A percentile compares a stretch with the other conserved stretches of the same genome.
phyloP scores from a whole-genome alignment of 2,888 invertebrate genomes.

The Orchestes rusci region DNA sequence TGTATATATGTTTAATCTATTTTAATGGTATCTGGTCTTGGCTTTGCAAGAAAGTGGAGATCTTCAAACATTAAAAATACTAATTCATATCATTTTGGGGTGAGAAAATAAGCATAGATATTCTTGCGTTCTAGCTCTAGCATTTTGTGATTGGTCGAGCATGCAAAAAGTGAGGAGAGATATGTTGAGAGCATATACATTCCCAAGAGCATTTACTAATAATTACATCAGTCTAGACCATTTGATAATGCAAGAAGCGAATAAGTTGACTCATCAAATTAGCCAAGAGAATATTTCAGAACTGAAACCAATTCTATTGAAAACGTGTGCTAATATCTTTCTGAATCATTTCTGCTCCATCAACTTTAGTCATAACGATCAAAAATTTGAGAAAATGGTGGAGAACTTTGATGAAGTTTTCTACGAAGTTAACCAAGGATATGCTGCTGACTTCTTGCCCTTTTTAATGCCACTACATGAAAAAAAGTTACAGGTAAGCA shows the following conservation, averaged over 20 bases:
- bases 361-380: constrained; percentile 44
- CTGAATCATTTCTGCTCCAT: constrained; percentile 54
- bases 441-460: constrained; percentile 59
- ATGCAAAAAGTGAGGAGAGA: constrained; percentile 54
- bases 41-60: no score
- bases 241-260: constrained; percentile 45
- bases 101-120: no score
- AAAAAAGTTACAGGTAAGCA: constrained; percentile 41
- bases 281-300: constrained; percentile 26
- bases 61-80: no score
- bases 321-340: constrained; percentile 55
- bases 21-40: no score
- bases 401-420: constrained; percentile 57
- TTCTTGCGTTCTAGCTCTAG: constrained; percentile 53
- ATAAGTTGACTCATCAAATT: constrained; percentile 31
- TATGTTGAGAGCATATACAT: constrained; percentile 51
- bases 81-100: no score
- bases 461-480: constrained; percentile 51
- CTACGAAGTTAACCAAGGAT: constrained; percentile 61
- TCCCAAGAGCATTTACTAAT: constrained; percentile 51
- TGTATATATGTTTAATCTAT: no score
- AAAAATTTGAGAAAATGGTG: constrained; percentile 46
- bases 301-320: constrained; percentile 47
- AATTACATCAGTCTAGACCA: constrained; percentile 48
- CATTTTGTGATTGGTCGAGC: constrained; percentile 63